Conservation (phyloP, 2,888 invertebrate species). For the Dasysyrphus tricinctus region DNA sequence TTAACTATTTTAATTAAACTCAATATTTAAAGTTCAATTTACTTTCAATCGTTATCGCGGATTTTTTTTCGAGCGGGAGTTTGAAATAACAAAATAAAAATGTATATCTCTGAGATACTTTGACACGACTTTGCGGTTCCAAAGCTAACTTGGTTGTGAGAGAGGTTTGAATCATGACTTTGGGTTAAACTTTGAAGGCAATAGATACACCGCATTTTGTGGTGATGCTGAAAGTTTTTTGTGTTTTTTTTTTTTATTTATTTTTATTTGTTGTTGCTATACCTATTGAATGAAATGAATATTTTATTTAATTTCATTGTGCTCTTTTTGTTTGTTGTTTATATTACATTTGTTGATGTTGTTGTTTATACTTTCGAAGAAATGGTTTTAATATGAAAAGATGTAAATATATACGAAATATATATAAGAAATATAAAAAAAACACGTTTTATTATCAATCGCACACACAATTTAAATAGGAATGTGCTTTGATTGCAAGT, state of each 20-base stretch:
- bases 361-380: slow-evolving; percentile 65
- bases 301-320: slow-evolving; percentile 3
- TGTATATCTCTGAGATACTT: slow-evolving; percentile 27
- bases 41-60: neutral
- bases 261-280: slow-evolving; percentile 41
- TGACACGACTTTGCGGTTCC: slow-evolving; percentile 65
- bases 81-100: neutral
- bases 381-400: slow-evolving; percentile 31
- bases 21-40: neutral
- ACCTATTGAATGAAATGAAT: slow-evolving; percentile 9
- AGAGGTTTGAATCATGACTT: slow-evolving; percentile 66
- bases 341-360: slow-evolving; percentile 53
- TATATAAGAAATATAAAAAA: slow-evolving; percentile 23
- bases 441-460: slow-evolving; percentile 34
- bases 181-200: slow-evolving; percentile 47
- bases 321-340: slow-evolving; percentile 23
- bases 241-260: slow-evolving; percentile 30
- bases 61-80: slow-evolving; percentile 20
- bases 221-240: slow-evolving; percentile 39
- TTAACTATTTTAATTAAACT: neutral
- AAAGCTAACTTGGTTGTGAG: slow-evolving; percentile 66
- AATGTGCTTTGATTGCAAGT: slow-evolving; percentile 71
- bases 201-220: slow-evolving; percentile 32
- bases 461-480: slow-evolving; percentile 19
- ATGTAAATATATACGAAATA: neutral